Conservation (phyloP, 2,797 vertebrate species). For the Ceryle rudis region DNA sequence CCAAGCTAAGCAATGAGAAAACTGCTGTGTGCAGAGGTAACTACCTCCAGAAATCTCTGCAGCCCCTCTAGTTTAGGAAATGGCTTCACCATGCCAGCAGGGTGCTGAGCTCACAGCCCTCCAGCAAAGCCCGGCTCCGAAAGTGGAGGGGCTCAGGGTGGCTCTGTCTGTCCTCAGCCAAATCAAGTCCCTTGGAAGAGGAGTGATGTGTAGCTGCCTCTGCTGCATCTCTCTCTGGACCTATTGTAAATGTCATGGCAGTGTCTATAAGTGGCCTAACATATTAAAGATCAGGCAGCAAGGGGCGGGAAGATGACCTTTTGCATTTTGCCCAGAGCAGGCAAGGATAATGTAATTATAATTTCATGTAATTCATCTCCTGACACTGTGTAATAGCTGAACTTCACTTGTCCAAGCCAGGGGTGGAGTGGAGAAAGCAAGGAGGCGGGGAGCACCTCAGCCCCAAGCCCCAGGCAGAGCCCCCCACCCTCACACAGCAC, state of each 20-base stretch:
- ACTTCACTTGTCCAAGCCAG: neutral
- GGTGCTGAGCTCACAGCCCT: neutral
- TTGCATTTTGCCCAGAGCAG: constrained; percentile 63
- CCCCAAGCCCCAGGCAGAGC: neutral
- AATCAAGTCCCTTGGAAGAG: neutral
- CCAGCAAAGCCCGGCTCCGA: neutral
- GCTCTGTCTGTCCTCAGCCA: neutral
- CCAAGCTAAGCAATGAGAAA: neutral
- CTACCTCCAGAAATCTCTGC: neutral
- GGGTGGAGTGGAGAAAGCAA: neutral
- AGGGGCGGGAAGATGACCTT: constrained; percentile 70
- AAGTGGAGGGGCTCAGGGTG: rapidly evolving
- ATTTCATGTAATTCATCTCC: constrained; percentile 60
- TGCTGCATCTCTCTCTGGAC: neutral
- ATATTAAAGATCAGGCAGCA: constrained; percentile 48
- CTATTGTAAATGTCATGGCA: constrained; percentile 46
- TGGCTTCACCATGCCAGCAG: rapidly evolving
- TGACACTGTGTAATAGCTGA: neutral
- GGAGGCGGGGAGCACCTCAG: neutral
- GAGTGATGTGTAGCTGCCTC: neutral
- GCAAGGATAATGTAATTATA: constrained; percentile 55
- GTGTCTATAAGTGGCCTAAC: constrained; percentile 22
- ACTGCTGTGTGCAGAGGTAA: neutral
- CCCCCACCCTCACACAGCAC: rapidly evolving
- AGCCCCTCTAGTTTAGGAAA: neutral